Evolutionary conservation across 2,797 vertebrate species (phyloP), one percentile per base, ranked within the genome.

Genomic region (Cyclopterus lumpus): DNA sequence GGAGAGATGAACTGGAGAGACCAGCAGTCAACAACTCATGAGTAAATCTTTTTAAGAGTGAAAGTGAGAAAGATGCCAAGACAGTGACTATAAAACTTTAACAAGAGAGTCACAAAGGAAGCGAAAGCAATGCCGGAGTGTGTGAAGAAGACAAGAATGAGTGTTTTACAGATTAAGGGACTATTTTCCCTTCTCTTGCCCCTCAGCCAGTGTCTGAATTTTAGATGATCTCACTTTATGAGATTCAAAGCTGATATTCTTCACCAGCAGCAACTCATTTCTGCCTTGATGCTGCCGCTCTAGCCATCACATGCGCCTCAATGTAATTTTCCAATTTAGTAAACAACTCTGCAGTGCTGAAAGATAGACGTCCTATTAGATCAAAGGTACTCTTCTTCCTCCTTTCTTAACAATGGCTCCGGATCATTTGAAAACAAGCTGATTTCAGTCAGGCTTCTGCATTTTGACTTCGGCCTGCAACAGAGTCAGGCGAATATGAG

Each of bases 21-120:
- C 80, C 82, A 75, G 84, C 88, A 84, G 83, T 90, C 90, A 90
- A 87, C 83, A 88, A 75, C 88, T 92, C 86, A 81, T 80, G 71
- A 84, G 82, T 54, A 90, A 86, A 89, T 88, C 83, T 89, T 85
- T 89, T 86, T 86, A 84, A 77, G 81, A 79, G 70, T 80, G 72
- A 84, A 86, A 90, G 79, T 79, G 67, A 66, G 82, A 73, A 67
- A 66, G 81, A 66, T 36, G 58, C 67, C 65, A 18, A 76, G 72
- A 75, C 65, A 70, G 84, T n/a, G 71, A 73, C 69, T 75, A 42
- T 77, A 26, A 89, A 81, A 91, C 76, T 88, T 85, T 81, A 73
- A 78, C 77, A 79, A 70, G 75, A 77, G 57, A 34, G 24, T 77
- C 69, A 67, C 46, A 84, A 79, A 69, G 68, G 73, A 68, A 64